Evolutionary conservation across 2,113 vertebrate genomes (phyloP), one percentile per base, ranked within the genome.

Genomic region (Donacobius atricapilla): DNA sequence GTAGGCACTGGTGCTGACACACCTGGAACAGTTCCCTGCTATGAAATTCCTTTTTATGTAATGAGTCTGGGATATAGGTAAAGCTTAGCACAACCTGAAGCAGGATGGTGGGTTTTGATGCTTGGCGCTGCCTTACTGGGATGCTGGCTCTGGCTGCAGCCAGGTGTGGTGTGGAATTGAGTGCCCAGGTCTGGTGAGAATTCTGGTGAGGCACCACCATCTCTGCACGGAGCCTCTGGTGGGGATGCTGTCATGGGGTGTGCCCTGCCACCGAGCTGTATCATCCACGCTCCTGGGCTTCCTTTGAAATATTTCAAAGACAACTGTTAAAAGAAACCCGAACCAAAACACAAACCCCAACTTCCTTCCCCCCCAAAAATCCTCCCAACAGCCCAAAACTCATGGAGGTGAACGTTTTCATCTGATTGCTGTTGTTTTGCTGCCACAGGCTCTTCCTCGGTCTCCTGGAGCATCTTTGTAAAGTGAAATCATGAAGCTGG

Each of bases 341-440:
- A 50, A 40, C 9, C 7, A 39, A 51, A 53, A 11, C 24, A 39
- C 9, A 37, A 64, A 25, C 1, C 3, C 2, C 20, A n/a, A 1
- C 19, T 40, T 15, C 16, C 16, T 44, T 7, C 3, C 7, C 25
- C 7, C 25, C 13, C 4, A 0, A 20, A 21, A 17, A 11, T 5
- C 4, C 5, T 20, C 10, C 18, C 31, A 21, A 24, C 18, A 44
- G 23, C 8, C 31, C 37, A 5, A 50, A 50, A 61, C 22, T 66
- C 4, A 5, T 5, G 18, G 35, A 58, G 11, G 10, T 65, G 5
- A 54, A 21, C 1, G 0, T n/a, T 88, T 69, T 54, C 37, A 12
- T 58, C 27, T 44, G 21, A 23, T 48, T 4, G 1, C 33, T 78
- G 17, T 25, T 77, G 28, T 60, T 84, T 77, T 75, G 31, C 21